phyloP scores from a whole-genome alignment of 2,797 vertebrate genomes.

The Notoglanidium macrostoma region DNA sequence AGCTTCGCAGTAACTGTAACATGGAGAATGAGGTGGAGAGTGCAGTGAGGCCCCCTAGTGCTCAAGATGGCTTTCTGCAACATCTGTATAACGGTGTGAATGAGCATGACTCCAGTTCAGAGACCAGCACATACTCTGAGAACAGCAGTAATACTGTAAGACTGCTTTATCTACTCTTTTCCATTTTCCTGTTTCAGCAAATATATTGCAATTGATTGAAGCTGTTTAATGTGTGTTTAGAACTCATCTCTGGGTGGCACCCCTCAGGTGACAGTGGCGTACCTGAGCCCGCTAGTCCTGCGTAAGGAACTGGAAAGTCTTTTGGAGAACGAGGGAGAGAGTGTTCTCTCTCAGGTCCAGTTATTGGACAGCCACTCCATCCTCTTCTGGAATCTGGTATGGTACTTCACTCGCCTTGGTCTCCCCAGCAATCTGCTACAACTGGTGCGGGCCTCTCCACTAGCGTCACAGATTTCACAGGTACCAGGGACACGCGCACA shows the following conservation, averaged over 20 bases:
- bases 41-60: conserved; percentile 55
- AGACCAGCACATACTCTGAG: conserved; percentile 73
- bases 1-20: conserved; percentile 63
- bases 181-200: neutral
- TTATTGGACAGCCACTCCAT: conserved; percentile 89
- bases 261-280: conserved; percentile 82
- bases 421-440: conserved; percentile 84
- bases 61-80: conserved; percentile 53
- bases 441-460: conserved; percentile 78
- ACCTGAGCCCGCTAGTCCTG: conserved; percentile 90
- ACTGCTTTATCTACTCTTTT: neutral
- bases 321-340: conserved; percentile 89
- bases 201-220: neutral
- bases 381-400: conserved; percentile 94
- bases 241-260: conserved; percentile 57
- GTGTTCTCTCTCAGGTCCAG: conserved; percentile 83
- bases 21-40: conserved; percentile 70
- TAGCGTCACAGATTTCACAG: conserved; percentile 71
- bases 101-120: conserved; percentile 75
- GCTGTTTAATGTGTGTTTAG: conserved; percentile 46
- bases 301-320: conserved; percentile 92
- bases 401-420: conserved; percentile 88
- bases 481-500: conserved; percentile 48
- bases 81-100: conserved; percentile 80
- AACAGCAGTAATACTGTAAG: conserved; percentile 68